Evolutionary conservation across 2,797 vertebrate species (phyloP).

Genomic region (Tragelaphus eurycerus): DNA sequence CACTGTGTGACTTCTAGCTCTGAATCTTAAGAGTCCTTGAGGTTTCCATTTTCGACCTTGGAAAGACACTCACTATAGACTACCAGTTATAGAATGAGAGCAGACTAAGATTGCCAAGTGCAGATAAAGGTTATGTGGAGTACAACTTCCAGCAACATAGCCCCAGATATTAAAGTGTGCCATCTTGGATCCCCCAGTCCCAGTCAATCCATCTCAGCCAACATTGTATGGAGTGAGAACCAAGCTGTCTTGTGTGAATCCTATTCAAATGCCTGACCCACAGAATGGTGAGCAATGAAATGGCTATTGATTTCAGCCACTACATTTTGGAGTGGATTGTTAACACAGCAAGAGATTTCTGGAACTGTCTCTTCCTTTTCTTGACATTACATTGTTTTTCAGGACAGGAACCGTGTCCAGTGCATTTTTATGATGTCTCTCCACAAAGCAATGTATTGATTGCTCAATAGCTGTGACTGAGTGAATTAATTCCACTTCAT

Average conservation of each 20-base stretch:
- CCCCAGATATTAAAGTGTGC: fast-evolving
- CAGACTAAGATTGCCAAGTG: not conserved
- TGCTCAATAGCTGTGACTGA: not conserved
- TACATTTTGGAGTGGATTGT: not conserved
- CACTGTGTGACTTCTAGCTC: not conserved
- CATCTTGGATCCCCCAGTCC: not conserved
- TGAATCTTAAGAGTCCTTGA: not conserved
- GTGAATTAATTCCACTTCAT: constrained; percentile 33
- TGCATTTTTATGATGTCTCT: not conserved
- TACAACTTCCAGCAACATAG: no score
- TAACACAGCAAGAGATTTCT: not conserved
- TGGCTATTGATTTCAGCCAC: not conserved
- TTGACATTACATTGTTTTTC: not conserved
- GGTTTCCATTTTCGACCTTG: not conserved
- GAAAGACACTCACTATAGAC: not conserved
- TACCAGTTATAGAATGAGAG: not conserved
- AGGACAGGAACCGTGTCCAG: not conserved
- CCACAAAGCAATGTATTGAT: not conserved
- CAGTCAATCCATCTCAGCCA: not conserved
- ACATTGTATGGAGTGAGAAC: not conserved
- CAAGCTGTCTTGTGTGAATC: not conserved
- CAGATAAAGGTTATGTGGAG: not conserved
- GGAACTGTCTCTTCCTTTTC: not conserved
- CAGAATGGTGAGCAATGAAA: not conserved
- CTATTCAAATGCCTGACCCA: not conserved